Evolutionary conservation across 2,797 vertebrate genomes (phyloP), one percentile per base, ranked within the genome.

Genomic region (Trachurus trachurus): DNA sequence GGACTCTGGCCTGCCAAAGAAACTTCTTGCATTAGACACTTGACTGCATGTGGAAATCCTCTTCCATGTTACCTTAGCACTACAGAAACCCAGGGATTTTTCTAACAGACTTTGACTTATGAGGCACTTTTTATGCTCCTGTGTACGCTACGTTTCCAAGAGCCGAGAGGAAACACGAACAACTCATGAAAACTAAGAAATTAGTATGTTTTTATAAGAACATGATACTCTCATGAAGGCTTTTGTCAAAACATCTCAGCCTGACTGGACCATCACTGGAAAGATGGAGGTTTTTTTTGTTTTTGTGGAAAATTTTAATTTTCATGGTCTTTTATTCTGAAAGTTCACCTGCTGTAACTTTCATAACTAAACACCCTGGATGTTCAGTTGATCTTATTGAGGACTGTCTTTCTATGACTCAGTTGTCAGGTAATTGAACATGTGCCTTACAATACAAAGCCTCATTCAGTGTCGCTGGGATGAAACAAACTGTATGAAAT

Each of bases 1-100:
- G 97, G 96, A 96, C 96, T 96, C 96, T 96, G 96, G 95, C 95
- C 95, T 96, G 96, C 96, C 95, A 96, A 95, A 96, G 94, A 95
- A 93, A 93, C 91, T 92, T 96, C 94, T 95, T 97, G 94, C 96
- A 96, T 93, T 94, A 45, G 95, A 95, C 95, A 96, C 95, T 95
- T 95, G 94, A 96, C 94, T 96, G 97, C 98, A 99, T 98, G 97
- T 94, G 95, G 86, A 85, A 67, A 77, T 73, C 76, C 74, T 54
- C 69, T 74, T 78, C 68, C 16, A 57, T 77, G 47, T 74, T 66
- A 76, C 44, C 11, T 26, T 40, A 76, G 54, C 81, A 82, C 77
- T 37, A 47, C 47, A 82, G 56, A 60, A 81, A 69, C 42, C 61
- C 81, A 88, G 85, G 85, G 82, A 85, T 75, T 83, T 76, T 72